phyloP scores from a whole-genome alignment of 1,140 invertebrate species.

The Drosophila malerkotliana region DNA sequence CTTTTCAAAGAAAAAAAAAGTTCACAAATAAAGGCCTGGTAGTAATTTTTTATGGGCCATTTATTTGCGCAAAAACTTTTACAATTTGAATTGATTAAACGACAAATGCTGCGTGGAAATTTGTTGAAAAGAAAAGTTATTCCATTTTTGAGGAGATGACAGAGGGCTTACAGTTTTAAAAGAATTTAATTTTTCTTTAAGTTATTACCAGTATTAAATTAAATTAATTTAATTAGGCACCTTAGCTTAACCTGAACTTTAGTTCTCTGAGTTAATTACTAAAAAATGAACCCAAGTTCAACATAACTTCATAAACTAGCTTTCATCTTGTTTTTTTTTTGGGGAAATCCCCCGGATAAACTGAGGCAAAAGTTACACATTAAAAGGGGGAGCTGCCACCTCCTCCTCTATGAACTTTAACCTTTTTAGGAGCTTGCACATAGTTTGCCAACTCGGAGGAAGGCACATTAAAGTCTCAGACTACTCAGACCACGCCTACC shows the following conservation, averaged over 20 bases:
- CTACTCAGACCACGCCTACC: constrained; percentile 33
- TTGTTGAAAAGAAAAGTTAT: constrained; percentile 20
- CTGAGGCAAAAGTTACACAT: constrained; percentile 26
- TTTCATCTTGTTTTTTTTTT: constrained; percentile 16
- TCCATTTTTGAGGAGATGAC: not conserved
- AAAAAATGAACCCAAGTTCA: constrained; percentile 22
- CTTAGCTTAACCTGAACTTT: not conserved
- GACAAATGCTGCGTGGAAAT: constrained; percentile 21
- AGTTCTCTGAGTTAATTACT: not conserved
- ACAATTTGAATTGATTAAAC: constrained; percentile 53
- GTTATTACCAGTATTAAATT: not conserved
- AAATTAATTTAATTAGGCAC: not conserved
- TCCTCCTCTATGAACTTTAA: constrained; percentile 47
- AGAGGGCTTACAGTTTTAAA: constrained; percentile 1
- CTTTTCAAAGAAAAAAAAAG: not conserved
- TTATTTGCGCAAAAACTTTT: constrained; percentile 59
- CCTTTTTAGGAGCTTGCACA: constrained; percentile 40
- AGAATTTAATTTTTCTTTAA: not conserved
- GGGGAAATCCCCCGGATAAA: constrained; percentile 25
- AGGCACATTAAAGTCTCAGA: constrained; percentile 33
- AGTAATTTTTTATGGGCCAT: constrained; percentile 30
- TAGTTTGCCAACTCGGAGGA: constrained; percentile 19
- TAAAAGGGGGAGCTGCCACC: not conserved
- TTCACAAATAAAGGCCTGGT: not conserved
- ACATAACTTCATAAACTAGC: constrained; percentile 32